These are phyloP conservation scores for Rhopilema esculentum DNA, from an alignment of 30 jellyfish, hydroid and myxozoan genomes.

Conservation along the genomic window DNA sequence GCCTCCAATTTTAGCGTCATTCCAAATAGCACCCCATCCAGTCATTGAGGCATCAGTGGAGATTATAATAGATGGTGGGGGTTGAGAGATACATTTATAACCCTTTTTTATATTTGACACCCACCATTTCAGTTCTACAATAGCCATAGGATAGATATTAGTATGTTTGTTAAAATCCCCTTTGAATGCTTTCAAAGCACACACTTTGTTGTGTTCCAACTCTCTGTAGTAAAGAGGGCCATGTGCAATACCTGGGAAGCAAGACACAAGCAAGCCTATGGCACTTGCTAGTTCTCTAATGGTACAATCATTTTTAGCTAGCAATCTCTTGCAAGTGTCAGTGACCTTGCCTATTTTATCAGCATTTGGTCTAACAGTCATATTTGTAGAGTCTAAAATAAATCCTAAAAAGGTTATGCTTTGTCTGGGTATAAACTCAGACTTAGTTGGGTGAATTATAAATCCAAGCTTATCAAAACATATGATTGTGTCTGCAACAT, in stretches of 20 bases:
- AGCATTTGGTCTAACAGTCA: slow-evolving; percentile 24
- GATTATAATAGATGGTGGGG: neutral
- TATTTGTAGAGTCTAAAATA: slow-evolving; percentile 11
- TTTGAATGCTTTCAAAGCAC: slow-evolving; percentile 14
- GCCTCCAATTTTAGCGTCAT: slow-evolving; percentile 19
- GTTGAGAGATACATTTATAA: neutral
- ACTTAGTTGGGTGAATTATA: slow-evolving; percentile 50
- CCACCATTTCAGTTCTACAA: slow-evolving; percentile 57
- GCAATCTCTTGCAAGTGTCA: neutral
- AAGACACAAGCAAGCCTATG: slow-evolving; percentile 60
- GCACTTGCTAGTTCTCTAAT: slow-evolving; percentile 56
- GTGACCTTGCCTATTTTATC: neutral
- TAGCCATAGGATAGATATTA: slow-evolving; percentile 2
- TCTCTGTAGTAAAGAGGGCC: slow-evolving; percentile 35
- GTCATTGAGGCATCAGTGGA: slow-evolving; percentile 28
- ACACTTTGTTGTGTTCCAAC: slow-evolving; percentile 33
- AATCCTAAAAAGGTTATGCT: slow-evolving; percentile 35
- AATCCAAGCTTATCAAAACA: slow-evolving; percentile 44
- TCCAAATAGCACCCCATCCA: slow-evolving; percentile 48
- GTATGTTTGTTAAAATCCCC: slow-evolving; percentile 34
- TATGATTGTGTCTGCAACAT: slow-evolving; percentile 14
- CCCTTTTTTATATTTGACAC: slow-evolving; percentile 1
- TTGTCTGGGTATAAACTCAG: slow-evolving; percentile 53
- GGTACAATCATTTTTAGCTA: neutral
- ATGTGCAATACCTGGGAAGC: slow-evolving; percentile 46